phyloP scores from a whole-genome alignment of 2,113 vertebrate species.

The Mionectes macconnelli region DNA sequence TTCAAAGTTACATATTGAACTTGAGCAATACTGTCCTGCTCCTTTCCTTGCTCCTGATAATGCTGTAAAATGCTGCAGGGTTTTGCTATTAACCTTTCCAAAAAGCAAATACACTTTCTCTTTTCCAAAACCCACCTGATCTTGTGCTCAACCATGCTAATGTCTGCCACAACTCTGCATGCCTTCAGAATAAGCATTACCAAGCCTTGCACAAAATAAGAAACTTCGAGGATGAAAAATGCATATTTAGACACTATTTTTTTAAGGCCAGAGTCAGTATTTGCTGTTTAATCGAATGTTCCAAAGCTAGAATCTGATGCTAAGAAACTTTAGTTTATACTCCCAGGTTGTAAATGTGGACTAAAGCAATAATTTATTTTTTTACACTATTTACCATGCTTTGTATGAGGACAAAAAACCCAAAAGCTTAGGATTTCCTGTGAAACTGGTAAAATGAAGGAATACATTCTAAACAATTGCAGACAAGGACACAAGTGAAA shows the following conservation, averaged over 20 bases:
- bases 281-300: neutral
- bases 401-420: neutral
- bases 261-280: neutral
- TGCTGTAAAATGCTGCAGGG: neutral
- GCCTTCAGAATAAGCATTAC: neutral
- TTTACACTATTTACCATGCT: neutral
- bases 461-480: neutral
- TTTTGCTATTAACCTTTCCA: neutral
- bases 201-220: neutral
- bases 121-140: neutral
- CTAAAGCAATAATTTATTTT: neutral
- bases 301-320: neutral
- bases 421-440: neutral
- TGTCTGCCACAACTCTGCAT: neutral
- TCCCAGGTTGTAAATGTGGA: neutral
- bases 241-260: accelerated
- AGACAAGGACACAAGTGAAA: neutral
- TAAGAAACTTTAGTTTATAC: neutral
- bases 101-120: neutral
- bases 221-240: neutral
- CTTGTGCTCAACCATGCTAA: neutral
- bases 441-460: neutral
- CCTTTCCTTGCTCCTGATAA: neutral
- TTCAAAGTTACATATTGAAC: neutral
- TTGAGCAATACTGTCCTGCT: neutral